Conservation (phyloP, 2,888 invertebrate genomes). For the Nemotelus nigrinus region DNA sequence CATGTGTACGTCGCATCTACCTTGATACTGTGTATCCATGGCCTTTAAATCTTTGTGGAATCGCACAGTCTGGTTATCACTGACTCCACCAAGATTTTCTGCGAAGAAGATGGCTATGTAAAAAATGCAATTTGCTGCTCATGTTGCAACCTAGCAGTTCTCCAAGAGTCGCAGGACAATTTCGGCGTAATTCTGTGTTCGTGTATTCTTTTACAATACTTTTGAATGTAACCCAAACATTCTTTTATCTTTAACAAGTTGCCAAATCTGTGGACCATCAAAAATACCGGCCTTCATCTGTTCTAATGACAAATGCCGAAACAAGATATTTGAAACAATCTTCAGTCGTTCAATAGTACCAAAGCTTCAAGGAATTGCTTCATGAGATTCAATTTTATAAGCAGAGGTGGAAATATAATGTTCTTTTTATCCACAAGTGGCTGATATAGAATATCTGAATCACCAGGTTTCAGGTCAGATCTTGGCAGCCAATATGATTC, state of each 20-base stretch:
- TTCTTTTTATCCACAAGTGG: background rate
- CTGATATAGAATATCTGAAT: background rate
- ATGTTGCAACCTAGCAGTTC: constrained; percentile 17
- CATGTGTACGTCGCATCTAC: constrained; percentile 4
- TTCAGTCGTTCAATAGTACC: background rate
- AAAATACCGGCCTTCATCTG: background rate
- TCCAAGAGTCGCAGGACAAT: background rate
- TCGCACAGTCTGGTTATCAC: constrained; percentile 46
- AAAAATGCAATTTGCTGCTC: constrained; percentile 42
- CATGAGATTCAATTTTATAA: background rate
- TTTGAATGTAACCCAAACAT: background rate
- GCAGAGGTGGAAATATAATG: background rate
- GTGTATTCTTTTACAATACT: background rate
- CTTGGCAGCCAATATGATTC: too few relatives aligned
- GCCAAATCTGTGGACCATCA: background rate
- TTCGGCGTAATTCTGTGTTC: background rate
- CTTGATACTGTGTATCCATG: constrained; percentile 3
- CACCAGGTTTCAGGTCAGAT: too few relatives aligned
- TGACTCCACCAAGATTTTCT: constrained; percentile 39
- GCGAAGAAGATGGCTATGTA: constrained; percentile 44
- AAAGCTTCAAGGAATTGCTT: background rate
- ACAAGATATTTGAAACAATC: background rate
- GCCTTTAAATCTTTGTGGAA: constrained; percentile 43
- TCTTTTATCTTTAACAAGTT: background rate
- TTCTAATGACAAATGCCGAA: background rate